These are phyloP conservation scores for Acleris emargana DNA, from an alignment of 2,888 invertebrate genomes.

Conservation along the genomic window DNA sequence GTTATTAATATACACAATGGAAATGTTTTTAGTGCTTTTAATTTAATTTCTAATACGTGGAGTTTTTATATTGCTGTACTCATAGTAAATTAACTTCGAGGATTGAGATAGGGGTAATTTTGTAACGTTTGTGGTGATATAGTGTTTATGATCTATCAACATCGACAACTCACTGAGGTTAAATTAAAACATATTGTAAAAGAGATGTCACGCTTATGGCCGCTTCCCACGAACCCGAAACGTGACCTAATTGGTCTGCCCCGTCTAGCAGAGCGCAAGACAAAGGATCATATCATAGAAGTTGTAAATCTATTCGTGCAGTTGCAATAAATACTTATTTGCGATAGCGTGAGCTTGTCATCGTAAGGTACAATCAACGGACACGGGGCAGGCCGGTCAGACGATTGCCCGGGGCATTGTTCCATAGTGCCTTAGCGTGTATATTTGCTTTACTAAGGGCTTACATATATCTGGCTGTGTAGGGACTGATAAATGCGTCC, in stretches of 20 bases:
- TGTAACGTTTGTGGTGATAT: too few species aligned
- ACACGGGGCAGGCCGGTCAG: conserved; percentile 61
- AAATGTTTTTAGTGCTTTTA: too few species aligned
- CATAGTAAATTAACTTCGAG: too few species aligned
- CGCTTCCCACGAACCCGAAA: not conserved
- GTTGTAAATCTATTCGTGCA: conserved; percentile 57
- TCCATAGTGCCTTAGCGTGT: conserved; percentile 59
- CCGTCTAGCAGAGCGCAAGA: conserved; percentile 23
- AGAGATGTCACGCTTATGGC: too few species aligned
- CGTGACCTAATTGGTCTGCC: conserved; percentile 14
- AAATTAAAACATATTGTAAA: too few species aligned
- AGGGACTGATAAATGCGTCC: conserved; percentile 59
- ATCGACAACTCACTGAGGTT: too few species aligned
- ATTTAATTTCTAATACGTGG: too few species aligned
- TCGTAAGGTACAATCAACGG: conserved; percentile 81
- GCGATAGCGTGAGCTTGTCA: conserved; percentile 75
- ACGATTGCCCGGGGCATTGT: conserved; percentile 68
- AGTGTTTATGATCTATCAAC: too few species aligned
- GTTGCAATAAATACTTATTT: conserved; percentile 79
- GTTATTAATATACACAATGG: too few species aligned
- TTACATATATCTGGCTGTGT: conserved; percentile 45
- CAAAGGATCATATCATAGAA: conserved; percentile 40
- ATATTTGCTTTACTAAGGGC: conserved; percentile 51
- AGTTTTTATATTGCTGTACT: too few species aligned
- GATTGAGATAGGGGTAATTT: too few species aligned